phyloP scores from a whole-genome alignment of 2,113 vertebrate genomes.

The Trinectes maculatus region DNA sequence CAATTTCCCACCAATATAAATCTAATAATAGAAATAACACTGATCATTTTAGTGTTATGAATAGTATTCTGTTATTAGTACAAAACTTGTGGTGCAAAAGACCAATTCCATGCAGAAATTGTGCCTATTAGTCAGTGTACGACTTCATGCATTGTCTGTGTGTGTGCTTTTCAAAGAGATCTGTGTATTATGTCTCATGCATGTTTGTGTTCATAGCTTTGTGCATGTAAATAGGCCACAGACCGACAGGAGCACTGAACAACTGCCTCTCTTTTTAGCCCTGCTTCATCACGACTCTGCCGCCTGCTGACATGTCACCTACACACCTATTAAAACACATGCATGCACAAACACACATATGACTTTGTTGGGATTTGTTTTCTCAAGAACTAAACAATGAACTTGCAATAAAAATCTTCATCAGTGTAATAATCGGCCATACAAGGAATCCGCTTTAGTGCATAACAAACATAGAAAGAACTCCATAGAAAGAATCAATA shows the following conservation, averaged over 20 bases:
- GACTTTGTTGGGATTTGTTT: no score
- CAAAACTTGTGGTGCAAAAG: not conserved
- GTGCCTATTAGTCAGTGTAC: not conserved
- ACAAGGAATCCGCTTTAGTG: no score
- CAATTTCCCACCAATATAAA: no score
- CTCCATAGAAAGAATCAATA: no score
- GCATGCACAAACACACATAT: slow-evolving; percentile 9
- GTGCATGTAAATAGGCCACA: slow-evolving; percentile 42
- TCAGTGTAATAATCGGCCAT: no score
- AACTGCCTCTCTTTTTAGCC: slow-evolving; percentile 28
- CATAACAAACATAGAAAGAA: no score
- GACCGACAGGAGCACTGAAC: not conserved
- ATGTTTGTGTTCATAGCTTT: slow-evolving; percentile 14
- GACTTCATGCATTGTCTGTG: not conserved
- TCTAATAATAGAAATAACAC: no score
- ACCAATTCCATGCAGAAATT: not conserved
- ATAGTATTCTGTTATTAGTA: not conserved
- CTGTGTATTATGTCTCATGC: slow-evolving; percentile 13
- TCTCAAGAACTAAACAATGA: no score
- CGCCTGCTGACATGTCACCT: slow-evolving; percentile 34
- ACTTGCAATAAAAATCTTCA: no score
- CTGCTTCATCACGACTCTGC: slow-evolving; percentile 15
- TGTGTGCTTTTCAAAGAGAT: not conserved
- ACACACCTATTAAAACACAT: slow-evolving; percentile 34
- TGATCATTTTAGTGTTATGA: not conserved